Evolutionary conservation across 2,888 invertebrate species (phyloP).

Genomic region (Parnassius mnemosyne): DNA sequence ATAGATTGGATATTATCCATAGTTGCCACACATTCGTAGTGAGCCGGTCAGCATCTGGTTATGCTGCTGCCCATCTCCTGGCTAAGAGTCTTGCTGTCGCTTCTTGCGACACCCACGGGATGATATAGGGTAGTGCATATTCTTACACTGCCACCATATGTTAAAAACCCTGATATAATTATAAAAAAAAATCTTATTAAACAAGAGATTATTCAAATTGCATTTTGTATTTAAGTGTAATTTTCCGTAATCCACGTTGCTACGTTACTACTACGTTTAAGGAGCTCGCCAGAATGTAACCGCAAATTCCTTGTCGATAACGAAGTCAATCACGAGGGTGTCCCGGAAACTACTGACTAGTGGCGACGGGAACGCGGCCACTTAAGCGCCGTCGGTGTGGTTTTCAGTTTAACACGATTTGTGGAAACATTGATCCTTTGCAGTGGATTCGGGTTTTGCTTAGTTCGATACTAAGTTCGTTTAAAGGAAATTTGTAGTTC

Average conservation of each 20-base stretch:
- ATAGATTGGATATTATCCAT: no score
- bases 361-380: neutral
- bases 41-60: no score
- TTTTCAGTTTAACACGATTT: constrained; percentile 15
- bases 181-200: neutral
- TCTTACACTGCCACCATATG: no score
- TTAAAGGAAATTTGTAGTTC: no score
- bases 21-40: no score
- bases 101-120: no score
- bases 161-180: neutral
- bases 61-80: no score
- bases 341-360: constrained; percentile 4
- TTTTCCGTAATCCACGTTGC: no score
- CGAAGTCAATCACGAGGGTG: constrained; percentile 10
- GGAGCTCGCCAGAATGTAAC: constrained; percentile 1
- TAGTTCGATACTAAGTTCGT: neutral
- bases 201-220: neutral
- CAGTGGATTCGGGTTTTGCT: neutral
- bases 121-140: no score
- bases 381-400: constrained; percentile 3
- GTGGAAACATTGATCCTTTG: constrained; percentile 5
- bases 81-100: no score
- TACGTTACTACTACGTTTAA: neutral
- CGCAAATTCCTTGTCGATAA: constrained; percentile 11
- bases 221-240: no score